These are phyloP conservation scores for Chelonoidis abingdonii DNA, from an alignment of 2,113 vertebrate genomes.

Conservation along the genomic window DNA sequence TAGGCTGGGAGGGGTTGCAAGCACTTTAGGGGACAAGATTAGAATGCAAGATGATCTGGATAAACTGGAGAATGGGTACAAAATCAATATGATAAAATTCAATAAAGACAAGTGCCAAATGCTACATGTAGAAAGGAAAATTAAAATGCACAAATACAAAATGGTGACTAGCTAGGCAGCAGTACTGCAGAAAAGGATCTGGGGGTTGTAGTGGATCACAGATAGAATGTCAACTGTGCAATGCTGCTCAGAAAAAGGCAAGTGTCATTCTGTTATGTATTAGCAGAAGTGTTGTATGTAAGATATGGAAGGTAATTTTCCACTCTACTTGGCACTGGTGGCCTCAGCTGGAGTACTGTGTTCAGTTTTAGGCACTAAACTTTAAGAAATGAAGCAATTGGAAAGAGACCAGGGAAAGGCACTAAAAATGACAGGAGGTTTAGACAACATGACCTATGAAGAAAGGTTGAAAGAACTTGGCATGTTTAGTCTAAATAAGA, in stretches of 20 bases:
- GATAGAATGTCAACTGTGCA: background rate
- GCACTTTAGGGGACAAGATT: background rate
- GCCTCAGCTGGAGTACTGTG: background rate
- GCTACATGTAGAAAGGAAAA: background rate
- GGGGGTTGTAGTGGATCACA: background rate
- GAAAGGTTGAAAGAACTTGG: background rate
- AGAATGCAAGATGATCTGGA: background rate
- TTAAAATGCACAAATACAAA: background rate
- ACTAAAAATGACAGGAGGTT: background rate
- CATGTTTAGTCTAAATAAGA: background rate
- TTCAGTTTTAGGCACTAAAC: background rate
- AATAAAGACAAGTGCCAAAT: background rate
- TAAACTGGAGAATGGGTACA: background rate
- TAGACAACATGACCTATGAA: background rate
- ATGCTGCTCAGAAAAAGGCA: background rate
- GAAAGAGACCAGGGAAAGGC: background rate
- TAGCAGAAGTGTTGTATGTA: background rate
- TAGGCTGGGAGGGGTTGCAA: background rate
- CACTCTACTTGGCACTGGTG: background rate
- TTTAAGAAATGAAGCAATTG: background rate
- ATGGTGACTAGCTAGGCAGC: background rate
- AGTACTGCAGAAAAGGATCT: background rate
- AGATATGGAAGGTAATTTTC: background rate
- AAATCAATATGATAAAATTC: background rate
- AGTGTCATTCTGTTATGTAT: background rate